Percentiles rank a stretch among this genome's conserved stretches.
Conservation (phyloP, 2,888 invertebrate species). For the Heliconius sara region DNA sequence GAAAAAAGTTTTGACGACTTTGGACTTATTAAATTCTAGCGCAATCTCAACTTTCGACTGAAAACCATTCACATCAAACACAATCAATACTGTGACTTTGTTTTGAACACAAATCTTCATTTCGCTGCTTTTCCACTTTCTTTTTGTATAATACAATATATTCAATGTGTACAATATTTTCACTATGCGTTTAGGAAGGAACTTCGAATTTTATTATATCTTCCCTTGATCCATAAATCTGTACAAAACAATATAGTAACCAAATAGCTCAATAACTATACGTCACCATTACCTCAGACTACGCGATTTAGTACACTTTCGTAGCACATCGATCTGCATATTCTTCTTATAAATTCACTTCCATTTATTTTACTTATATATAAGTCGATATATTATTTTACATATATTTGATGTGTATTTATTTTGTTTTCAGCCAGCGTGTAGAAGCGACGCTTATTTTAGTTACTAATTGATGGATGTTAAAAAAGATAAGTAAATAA, state of each 20-base stretch:
- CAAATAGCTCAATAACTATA: constrained; percentile 18
- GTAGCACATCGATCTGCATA: constrained; percentile 9
- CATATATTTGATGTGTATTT: background rate
- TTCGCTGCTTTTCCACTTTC: background rate
- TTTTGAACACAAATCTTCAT: too few relatives aligned
- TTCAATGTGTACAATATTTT: background rate
- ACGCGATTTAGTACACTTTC: constrained; percentile 10
- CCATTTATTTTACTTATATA: background rate
- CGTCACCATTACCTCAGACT: constrained; percentile 8
- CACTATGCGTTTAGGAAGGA: background rate
- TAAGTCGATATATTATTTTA: background rate
- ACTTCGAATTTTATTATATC: background rate
- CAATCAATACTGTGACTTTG: too few relatives aligned
- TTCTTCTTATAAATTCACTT: constrained; percentile 16
- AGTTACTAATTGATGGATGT: too few relatives aligned
- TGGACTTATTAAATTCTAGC: too few relatives aligned
- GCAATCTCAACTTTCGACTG: too few relatives aligned
- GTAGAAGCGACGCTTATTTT: too few relatives aligned
- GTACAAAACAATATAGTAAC: background rate
- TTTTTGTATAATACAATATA: background rate
- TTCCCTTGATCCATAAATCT: constrained; percentile 2
- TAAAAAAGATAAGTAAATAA: too few relatives aligned
- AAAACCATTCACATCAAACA: too few relatives aligned
- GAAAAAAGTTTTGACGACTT: too few relatives aligned
- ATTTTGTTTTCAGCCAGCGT: background rate